Evolutionary conservation across 1,140 invertebrate species (phyloP), one percentile per base, ranked within the genome.

Genomic region (Hycleus cichorii): DNA sequence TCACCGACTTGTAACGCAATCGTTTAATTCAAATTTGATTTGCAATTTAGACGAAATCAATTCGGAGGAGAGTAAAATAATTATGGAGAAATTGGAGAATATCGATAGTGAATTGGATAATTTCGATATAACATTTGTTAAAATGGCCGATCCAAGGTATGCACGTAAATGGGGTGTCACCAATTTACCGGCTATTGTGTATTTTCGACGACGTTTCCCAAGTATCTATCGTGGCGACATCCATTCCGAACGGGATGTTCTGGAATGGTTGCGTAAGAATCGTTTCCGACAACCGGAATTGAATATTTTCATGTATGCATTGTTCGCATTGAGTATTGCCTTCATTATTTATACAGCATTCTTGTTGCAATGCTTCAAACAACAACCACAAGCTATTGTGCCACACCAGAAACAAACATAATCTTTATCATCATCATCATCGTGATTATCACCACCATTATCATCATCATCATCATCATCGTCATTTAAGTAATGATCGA

Each of bases 101-200:
- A 95, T 96, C 59, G 93, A 97, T 68, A 88, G 87, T 60, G 92
- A 95, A 76, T 93, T 91, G 0, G 93, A 95, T 67, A 91, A 93
- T 76, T 81, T 97, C 66, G 92, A 95, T 65, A 95, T 97, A 48
- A 94, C 92, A 2, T 94, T 97, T 75, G 91, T 96, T 0, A 95
- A 95, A 76, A 95, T 97, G 85, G 85, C 88, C 25, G 93, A 97
- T 74, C 80, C 88, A 1, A 81, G 91, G 46, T 95, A 95, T 73
- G 93, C 93, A 7, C 81, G 91, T 47, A 95, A 95, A 75, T 96
- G 92, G 88, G 93, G 93, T n/a, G 92, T 97, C 6, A 91, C 87
- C 2, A 91, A 92, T 75, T 75, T 95, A 58, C 93, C 92, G 11
- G 88, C 93, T 2, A 85, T 97, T 52, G 93, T 95, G 3, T 95